Percentiles rank a stretch among this genome's conserved stretches.
These are phyloP conservation scores for Chrysemys picta DNA, from an alignment of 2,113 vertebrate genomes.

Conservation along the genomic window DNA sequence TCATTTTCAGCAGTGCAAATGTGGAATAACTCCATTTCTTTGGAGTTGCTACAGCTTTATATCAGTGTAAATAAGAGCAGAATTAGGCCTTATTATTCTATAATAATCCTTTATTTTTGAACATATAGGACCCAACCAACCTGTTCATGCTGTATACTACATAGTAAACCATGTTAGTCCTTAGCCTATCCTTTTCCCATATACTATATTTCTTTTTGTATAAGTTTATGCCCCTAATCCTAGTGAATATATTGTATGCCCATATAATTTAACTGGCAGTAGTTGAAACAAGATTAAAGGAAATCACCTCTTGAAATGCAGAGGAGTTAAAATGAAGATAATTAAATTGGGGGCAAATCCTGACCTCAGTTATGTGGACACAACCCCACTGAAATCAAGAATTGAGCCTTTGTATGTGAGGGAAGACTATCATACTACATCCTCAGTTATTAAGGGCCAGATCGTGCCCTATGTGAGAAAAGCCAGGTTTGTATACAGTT, in stretches of 20 bases:
- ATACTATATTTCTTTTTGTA: not conserved
- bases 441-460: not conserved
- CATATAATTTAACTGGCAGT: not conserved
- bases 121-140: not conserved
- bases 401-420: not conserved
- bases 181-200: not conserved
- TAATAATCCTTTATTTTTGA: not conserved
- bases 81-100: not conserved
- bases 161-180: not conserved
- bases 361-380: not conserved
- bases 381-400: not conserved
- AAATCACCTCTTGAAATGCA: not conserved
- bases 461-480: not conserved
- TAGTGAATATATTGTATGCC: not conserved
- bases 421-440: not conserved
- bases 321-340: not conserved
- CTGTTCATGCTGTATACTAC: not conserved
- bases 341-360: not conserved
- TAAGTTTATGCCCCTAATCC: fast-evolving
- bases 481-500: not conserved
- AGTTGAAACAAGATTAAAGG: not conserved
- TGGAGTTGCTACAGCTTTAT: not conserved
- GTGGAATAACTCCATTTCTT: not conserved
- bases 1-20: not conserved
- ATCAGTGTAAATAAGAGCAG: not conserved